Conservation (phyloP, 2,113 vertebrate genomes). For the Semicossyphus pulcher region DNA sequence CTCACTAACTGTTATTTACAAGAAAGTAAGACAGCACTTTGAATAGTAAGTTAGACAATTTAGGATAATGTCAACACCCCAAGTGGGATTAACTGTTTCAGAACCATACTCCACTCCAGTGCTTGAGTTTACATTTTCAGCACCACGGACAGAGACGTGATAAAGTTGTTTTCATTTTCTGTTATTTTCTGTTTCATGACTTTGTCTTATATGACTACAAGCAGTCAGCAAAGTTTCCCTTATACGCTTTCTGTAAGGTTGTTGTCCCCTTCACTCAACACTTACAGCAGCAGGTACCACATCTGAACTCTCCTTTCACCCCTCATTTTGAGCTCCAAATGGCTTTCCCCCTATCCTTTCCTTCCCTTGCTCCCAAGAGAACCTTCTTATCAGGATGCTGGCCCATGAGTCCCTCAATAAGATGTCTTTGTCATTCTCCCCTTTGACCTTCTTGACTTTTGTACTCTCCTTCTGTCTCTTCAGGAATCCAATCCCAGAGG, state of each 20-base stretch:
- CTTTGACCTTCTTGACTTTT: constrained; percentile 15
- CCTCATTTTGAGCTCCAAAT: neutral
- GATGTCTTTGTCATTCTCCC: constrained; percentile 21
- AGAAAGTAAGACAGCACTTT: too few species aligned
- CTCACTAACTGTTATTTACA: too few species aligned
- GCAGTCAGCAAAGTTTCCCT: neutral
- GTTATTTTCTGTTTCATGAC: neutral
- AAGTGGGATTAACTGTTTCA: too few species aligned
- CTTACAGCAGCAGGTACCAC: neutral
- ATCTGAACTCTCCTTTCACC: constrained; percentile 5
- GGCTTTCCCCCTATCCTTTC: neutral
- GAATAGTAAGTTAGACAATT: too few species aligned
- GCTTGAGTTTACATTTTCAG: too few species aligned
- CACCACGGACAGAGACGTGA: too few species aligned
- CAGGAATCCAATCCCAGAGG: constrained; percentile 27
- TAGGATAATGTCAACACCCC: too few species aligned
- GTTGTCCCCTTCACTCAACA: neutral
- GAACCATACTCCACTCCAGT: too few species aligned
- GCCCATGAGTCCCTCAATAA: constrained; percentile 6
- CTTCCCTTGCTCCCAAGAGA: constrained; percentile 4
- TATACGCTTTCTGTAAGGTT: neutral
- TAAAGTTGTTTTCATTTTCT: too few species aligned
- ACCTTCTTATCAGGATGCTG: constrained; percentile 26
- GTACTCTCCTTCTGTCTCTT: constrained; percentile 1
- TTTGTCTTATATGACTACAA: too few species aligned